phyloP scores from a whole-genome alignment of 92 coral and sea anemone genomes.

The Bergia puertoricense region DNA sequence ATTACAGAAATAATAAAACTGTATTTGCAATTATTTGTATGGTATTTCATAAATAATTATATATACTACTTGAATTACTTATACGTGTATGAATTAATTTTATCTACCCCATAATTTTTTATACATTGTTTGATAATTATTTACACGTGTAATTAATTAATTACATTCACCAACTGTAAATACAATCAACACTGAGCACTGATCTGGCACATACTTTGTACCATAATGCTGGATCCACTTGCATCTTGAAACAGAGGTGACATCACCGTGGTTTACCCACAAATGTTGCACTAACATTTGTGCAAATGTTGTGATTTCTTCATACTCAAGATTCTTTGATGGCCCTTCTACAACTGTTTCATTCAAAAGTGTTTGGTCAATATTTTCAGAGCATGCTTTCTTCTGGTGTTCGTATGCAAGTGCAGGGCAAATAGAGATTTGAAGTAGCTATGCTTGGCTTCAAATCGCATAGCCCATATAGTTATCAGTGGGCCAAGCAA shows the following conservation, averaged over 20 bases:
- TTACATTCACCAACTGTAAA: constrained; percentile 13
- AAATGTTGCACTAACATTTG: background rate
- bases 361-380: constrained; percentile 7
- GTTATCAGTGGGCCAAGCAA: constrained; percentile 46
- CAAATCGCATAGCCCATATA: constrained; percentile 62
- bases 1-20: no score
- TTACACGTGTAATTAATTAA: no score
- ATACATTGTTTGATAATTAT: no score
- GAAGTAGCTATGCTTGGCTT: constrained; percentile 48
- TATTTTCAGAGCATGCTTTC: constrained; percentile 20
- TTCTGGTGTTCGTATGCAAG: constrained; percentile 43
- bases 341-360: constrained; percentile 33
- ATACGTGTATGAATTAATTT: no score
- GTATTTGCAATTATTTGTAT: no score
- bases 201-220: constrained; percentile 34
- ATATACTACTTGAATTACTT: no score
- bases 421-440: constrained; percentile 43
- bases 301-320: background rate
- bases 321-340: constrained; percentile 12
- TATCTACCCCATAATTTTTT: no score
- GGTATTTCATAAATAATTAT: no score
- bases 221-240: constrained; percentile 42
- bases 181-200: constrained; percentile 40
- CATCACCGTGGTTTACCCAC: constrained; percentile 3
- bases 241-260: background rate